Percentiles rank a stretch among this genome's conserved stretches.
Conservation (phyloP, 2,113 vertebrate genomes). For the Rhizomys pruinosus region DNA sequence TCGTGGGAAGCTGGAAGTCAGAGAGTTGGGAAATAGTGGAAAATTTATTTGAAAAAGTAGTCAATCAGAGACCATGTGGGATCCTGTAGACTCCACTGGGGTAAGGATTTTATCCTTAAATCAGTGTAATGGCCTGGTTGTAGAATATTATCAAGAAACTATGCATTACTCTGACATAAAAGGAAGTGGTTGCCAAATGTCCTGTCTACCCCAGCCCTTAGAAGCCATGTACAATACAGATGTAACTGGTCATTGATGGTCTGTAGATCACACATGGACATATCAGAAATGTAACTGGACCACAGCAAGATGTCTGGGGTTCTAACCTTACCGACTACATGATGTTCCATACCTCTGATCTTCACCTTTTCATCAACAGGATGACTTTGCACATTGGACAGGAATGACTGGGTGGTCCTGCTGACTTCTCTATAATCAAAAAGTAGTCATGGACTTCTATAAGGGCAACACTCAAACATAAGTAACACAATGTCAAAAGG, state of each 20-base stretch:
- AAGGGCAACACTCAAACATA: neutral
- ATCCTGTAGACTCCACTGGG: neutral
- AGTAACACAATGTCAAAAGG: neutral
- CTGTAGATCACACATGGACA: neutral
- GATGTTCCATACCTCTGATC: neutral
- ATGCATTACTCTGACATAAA: neutral
- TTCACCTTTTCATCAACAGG: neutral
- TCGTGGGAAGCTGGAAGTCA: neutral
- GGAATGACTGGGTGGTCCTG: neutral
- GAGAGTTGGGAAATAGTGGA: neutral
- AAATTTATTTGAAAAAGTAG: neutral
- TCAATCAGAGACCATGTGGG: neutral
- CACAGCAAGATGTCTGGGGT: neutral
- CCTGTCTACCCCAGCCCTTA: neutral
- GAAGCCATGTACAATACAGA: neutral
- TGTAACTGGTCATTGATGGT: neutral
- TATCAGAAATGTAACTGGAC: neutral
- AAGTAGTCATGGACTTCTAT: neutral
- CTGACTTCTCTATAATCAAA: neutral
- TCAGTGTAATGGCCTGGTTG: neutral
- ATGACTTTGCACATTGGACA: neutral
- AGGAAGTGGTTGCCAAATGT: neutral
- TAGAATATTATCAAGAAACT: neutral
- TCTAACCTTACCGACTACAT: neutral
- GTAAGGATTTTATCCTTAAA: neutral